phyloP scores from a whole-genome alignment of 2,113 vertebrate species.

The Cavia porcellus region DNA sequence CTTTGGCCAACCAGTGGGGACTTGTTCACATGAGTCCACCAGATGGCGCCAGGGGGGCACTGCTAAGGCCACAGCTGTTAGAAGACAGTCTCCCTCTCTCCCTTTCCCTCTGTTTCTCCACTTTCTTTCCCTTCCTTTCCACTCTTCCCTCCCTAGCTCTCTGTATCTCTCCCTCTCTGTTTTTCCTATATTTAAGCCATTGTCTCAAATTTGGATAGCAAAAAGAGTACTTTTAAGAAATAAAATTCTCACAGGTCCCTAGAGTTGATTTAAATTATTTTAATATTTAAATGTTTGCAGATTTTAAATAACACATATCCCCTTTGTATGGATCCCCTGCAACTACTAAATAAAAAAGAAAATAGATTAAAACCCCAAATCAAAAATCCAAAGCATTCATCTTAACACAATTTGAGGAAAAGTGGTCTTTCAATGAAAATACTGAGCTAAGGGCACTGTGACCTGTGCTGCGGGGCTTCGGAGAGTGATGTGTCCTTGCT shows the following conservation, averaged over 20 bases:
- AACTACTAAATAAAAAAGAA: not conserved
- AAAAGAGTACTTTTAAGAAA: constrained; percentile 30
- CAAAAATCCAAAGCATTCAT: not conserved
- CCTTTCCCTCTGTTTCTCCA: no score
- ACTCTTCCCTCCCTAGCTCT: no score
- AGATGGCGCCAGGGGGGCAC: constrained; percentile 70
- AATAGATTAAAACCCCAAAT: constrained; percentile 45
- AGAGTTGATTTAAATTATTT: constrained; percentile 31
- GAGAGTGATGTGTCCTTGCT: fast-evolving
- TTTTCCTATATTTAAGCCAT: not conserved
- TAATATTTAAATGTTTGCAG: constrained; percentile 26
- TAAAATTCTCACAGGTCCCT: not conserved
- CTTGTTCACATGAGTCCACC: constrained; percentile 36
- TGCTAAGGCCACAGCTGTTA: not conserved
- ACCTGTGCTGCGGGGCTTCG: fast-evolving
- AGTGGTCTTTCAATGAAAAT: not conserved
- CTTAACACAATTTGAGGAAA: not conserved
- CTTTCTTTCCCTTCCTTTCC: not conserved
- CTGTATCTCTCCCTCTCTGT: not conserved
- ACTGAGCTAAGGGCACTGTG: not conserved
- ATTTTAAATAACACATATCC: not conserved
- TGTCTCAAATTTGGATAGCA: constrained; percentile 31
- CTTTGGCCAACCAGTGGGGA: not conserved
- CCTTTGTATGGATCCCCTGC: not conserved
- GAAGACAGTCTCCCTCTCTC: not conserved